A percentile compares a stretch with the other conserved stretches of the same genome.
phyloP scores from a whole-genome alignment of 2,888 invertebrate species.

The Papilio protenor region DNA sequence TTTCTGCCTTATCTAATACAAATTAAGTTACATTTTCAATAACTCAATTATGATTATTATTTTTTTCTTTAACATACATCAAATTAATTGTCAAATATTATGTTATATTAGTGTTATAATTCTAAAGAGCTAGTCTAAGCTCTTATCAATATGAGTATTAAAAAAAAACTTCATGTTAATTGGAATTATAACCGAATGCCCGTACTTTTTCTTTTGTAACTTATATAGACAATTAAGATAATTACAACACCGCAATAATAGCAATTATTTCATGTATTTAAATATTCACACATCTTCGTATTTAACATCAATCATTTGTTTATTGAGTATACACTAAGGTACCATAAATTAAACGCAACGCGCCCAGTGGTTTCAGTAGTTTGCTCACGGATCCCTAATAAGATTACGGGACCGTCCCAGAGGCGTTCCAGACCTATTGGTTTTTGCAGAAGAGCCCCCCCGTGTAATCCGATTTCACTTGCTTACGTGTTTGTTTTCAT shows the following conservation, averaged over 20 bases:
- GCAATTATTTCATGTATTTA: neutral
- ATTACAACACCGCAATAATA: neutral
- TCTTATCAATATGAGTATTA: too few species aligned
- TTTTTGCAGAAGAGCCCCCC: slow-evolving; percentile 51
- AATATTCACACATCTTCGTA: neutral
- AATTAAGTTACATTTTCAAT: neutral
- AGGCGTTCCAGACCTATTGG: slow-evolving; percentile 49
- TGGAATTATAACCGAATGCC: too few species aligned
- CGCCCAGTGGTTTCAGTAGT: slow-evolving; percentile 35
- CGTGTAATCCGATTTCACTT: slow-evolving; percentile 56
- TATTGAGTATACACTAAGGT: slow-evolving; percentile 9
- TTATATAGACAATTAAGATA: too few species aligned
- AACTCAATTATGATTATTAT: neutral
- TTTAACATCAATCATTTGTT: neutral
- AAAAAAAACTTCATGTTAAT: too few species aligned
- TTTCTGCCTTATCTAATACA: neutral
- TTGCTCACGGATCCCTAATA: slow-evolving; percentile 48
- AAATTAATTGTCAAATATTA: too few species aligned
- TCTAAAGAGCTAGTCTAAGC: too few species aligned
- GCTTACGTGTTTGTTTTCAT: slow-evolving; percentile 53
- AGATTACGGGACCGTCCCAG: slow-evolving; percentile 48
- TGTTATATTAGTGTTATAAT: too few species aligned
- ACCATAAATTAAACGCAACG: slow-evolving; percentile 22
- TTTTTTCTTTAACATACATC: neutral
- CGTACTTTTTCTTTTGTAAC: too few species aligned